phyloP scores from a whole-genome alignment of 2,113 vertebrate genomes.

The Grantiella picta region DNA sequence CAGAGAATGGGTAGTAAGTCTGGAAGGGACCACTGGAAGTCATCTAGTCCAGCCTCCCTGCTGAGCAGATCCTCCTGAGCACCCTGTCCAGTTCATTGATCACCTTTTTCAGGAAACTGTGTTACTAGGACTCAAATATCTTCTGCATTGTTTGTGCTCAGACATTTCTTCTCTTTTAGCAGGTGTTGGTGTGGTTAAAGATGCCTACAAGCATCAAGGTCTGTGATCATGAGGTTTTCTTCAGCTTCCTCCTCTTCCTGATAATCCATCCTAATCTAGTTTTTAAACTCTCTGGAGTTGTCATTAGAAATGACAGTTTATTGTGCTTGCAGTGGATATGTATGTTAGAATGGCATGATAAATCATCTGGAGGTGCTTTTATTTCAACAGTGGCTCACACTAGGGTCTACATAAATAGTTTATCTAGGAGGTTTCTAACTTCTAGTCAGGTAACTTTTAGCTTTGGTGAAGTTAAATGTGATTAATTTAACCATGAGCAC shows the following conservation, averaged over 20 bases:
- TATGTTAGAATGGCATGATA: neutral
- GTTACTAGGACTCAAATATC: neutral
- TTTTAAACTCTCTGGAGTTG: neutral
- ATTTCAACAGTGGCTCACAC: neutral
- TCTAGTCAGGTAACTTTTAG: neutral
- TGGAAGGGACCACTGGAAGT: neutral
- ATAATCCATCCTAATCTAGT: neutral
- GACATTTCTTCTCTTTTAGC: neutral
- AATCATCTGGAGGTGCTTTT: neutral
- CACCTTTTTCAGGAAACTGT: neutral
- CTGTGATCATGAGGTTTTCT: neutral
- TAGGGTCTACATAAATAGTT: neutral
- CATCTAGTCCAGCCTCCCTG: no score
- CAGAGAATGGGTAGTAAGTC: neutral
- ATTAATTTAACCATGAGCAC: neutral
- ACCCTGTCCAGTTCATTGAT: neutral
- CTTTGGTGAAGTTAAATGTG: neutral
- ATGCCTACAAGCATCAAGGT: neutral
- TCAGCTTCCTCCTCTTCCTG: neutral
- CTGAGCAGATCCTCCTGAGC: neutral
- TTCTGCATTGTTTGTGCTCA: neutral
- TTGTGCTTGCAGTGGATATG: neutral
- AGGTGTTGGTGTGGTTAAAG: neutral
- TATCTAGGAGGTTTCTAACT: neutral
- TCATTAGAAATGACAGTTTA: neutral